Base-by-base conservation (phyloP, 64 coral and sea anemone genomes). In the Stylophora pistillata region DNA sequence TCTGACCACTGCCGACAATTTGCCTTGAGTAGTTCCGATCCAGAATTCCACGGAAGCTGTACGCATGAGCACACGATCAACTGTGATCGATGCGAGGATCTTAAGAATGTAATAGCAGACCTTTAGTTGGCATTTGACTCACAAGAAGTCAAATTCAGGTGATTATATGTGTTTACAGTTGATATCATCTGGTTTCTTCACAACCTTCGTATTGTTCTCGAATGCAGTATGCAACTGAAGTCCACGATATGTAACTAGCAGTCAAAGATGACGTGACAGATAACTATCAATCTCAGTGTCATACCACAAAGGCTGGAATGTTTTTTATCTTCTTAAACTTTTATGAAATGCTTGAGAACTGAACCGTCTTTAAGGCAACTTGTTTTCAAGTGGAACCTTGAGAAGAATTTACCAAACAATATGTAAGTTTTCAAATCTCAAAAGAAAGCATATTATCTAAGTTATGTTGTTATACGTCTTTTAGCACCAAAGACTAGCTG, bases 1-100 rank as follows among this genome's bases (percentile, higher is more conserved):
- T 41, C 82, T 30, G 90, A 92, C 64, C 90, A 92, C 68, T 92
- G 82, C 41, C 37, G 82, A 12, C 15, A 26, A 56, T 78, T 59
- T 66, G 82, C 82, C 33, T 54, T 92, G 58, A 87, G 85, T 17
- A 87, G 61, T 58, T 29, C 15, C 9, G 16, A 87, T 10, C 15
- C 17, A 25, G 85, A 87, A 4, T 29, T 30, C 29, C 85, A 29
- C 7, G 69, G 52, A 29, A 71, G 14, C 15, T 87, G 85, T 30
- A 5, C 12, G 26, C 85, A 87, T 25, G 21, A 87, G 14, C 85
- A 87, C 68, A 87, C 4, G 17, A 18, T 87, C n/a, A 11, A 31
- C 81, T 85, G 81, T 33, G 81, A 85, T 71, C 58, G 59, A 3
- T 85, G 81, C 14, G 58, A 85, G 20, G 81, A 85, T 23, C n/a